Evolutionary conservation across 1,140 invertebrate species (phyloP).

Genomic region (Drosophila sproati): DNA sequence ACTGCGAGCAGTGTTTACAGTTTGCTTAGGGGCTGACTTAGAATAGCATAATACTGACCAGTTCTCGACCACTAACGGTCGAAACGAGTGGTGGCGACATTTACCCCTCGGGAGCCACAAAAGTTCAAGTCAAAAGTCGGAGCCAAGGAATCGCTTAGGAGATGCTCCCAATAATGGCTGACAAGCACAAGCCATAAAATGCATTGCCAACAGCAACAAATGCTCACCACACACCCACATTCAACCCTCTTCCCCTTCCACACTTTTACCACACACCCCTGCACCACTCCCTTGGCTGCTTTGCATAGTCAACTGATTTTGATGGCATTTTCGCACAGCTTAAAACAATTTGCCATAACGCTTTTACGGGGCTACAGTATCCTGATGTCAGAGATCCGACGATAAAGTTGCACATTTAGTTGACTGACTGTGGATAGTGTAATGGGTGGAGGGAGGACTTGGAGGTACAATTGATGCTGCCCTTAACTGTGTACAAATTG

Average conservation of each 20-base stretch:
- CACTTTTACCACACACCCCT: not conserved
- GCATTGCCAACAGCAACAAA: slow-evolving; percentile 76
- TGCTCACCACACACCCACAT: slow-evolving; percentile 23
- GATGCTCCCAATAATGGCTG: slow-evolving; percentile 74
- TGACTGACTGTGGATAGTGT: not conserved
- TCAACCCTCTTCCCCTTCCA: not conserved
- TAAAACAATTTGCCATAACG: slow-evolving; percentile 82
- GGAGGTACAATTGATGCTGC: slow-evolving; percentile 21
- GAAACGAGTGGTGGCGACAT: slow-evolving; percentile 21
- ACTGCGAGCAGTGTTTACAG: slow-evolving; percentile 9
- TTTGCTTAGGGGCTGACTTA: slow-evolving; percentile 5
- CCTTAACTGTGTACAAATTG: slow-evolving; percentile 69
- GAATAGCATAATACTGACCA: slow-evolving; percentile 14
- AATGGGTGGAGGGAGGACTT: not conserved
- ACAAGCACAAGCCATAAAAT: slow-evolving; percentile 79
- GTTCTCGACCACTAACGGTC: slow-evolving; percentile 14
- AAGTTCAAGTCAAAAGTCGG: slow-evolving; percentile 47
- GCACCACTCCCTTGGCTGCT: slow-evolving; percentile 47
- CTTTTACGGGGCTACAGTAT: slow-evolving; percentile 70
- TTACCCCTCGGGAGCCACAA: slow-evolving; percentile 46
- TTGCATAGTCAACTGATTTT: slow-evolving; percentile 82
- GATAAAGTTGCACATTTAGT: slow-evolving; percentile 31
- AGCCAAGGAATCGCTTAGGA: slow-evolving; percentile 48
- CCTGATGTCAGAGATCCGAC: slow-evolving; percentile 61
- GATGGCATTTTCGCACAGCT: slow-evolving; percentile 80